Percentiles rank a stretch among this genome's conserved stretches.
Evolutionary conservation across 2,888 invertebrate genomes (phyloP).

Genomic region (Tetranychus piercei): DNA sequence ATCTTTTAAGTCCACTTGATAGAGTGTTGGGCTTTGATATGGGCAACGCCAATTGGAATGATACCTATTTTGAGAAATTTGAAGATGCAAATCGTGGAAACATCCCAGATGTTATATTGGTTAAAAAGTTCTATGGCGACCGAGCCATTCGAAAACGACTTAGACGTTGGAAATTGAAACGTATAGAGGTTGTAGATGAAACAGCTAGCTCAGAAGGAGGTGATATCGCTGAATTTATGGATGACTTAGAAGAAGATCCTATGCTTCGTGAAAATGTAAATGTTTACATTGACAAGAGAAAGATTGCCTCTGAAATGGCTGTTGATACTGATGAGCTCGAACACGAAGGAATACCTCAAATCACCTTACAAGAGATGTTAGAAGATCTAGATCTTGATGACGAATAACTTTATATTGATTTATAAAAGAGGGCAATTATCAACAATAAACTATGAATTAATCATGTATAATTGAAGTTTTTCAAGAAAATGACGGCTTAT

Average conservation of each 20-base stretch:
- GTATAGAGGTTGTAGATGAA: conserved; percentile 42
- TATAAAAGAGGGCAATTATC: too few species aligned
- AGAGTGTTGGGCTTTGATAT: conserved; percentile 78
- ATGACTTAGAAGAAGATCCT: conserved; percentile 89
- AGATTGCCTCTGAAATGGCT: conserved; percentile 32
- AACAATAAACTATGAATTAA: too few species aligned
- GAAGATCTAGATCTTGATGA: conserved; percentile 47
- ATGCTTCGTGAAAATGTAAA: conserved; percentile 73
- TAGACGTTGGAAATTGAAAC: conserved; percentile 73
- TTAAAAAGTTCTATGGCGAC: conserved; percentile 34
- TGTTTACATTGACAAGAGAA: conserved; percentile 47
- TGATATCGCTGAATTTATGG: conserved; percentile 84
- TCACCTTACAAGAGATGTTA: conserved; percentile 78
- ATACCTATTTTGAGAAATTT: conserved; percentile 59
- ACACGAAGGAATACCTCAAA: conserved; percentile 42
- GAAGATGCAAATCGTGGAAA: conserved; percentile 30
- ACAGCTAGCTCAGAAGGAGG: conserved; percentile 35
- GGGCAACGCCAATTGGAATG: conserved; percentile 74
- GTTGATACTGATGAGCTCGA: conserved; percentile 43
- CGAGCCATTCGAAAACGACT: conserved; percentile 49
- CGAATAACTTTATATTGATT: not conserved
- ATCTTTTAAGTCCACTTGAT: conserved; percentile 77
- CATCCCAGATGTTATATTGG: conserved; percentile 56
- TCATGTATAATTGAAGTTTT: too few species aligned
- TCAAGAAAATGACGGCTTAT: too few species aligned